Evolutionary conservation across 2,113 vertebrate species (phyloP), one percentile per base, ranked within the genome.

Genomic region (Antechinus stuartii): DNA sequence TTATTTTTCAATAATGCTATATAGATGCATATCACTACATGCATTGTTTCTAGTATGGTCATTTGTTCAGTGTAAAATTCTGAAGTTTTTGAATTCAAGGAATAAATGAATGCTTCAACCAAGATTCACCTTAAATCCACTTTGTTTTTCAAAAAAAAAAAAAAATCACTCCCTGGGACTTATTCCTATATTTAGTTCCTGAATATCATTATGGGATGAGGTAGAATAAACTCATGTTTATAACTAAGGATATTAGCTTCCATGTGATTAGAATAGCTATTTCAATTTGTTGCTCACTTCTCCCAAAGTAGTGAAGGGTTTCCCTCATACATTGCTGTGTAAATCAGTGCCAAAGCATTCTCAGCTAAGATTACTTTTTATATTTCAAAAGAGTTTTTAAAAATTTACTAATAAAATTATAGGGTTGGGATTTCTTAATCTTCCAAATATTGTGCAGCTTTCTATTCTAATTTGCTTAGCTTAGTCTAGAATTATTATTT

Each of bases 101-200:
- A 94, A 95, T 89, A 94, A 91, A 96, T 95, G 68, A 91, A 91
- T 92, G 76, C 93, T 95, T 97, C 96, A 96, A 92, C 94, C 55
- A 46, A 91, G 55, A 92, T 94, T 93, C 90, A 90, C 96, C 57
- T 61, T 90, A 94, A 68, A 96, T 92, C 23, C 93, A 94, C 94
- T 97, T 96, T 96, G 91, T 61, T 95, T 95, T 95, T 94, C 10
- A 2, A 49, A 49, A 90, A 95, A 91, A 90, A 95, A 91, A 57
- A 27, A 57, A 96, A 97, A 92, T 93, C 76, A 94, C 95, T 94
- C 94, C 94, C 96, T 61, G 90, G 92, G 76, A 91, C 92, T 90
- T 91, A 94, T n/a, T 90, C 54, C 46, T 95, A 12, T 0, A 23
- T 96, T 89, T 94, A 76, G 56, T 57, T 95, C 94, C 68, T 57